A percentile compares a stretch with the other conserved stretches of the same genome.
These are phyloP conservation scores for Lapara coniferarum DNA, from an alignment of 2,888 invertebrate genomes.

Conservation along the genomic window DNA sequence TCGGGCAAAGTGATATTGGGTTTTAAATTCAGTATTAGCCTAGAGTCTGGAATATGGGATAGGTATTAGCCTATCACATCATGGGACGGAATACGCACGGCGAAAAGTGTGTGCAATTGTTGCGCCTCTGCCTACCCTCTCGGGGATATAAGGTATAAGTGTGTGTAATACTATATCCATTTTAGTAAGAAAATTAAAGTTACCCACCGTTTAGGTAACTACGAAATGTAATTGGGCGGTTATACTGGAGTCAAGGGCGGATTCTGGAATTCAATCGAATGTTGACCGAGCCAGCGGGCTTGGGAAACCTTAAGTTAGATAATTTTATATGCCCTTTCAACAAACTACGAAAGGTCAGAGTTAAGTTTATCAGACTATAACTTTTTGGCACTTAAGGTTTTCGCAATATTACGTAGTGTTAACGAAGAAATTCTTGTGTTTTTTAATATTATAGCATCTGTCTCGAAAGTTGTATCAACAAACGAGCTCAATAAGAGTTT, in stretches of 20 bases:
- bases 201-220: constrained; percentile 5
- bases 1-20: too few relatives aligned
- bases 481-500: too few relatives aligned
- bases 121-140: too few relatives aligned
- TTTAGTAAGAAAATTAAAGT: neutral
- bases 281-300: constrained; percentile 16
- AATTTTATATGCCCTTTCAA: constrained; percentile 12
- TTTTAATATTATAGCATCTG: too few relatives aligned
- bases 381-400: neutral
- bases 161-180: neutral
- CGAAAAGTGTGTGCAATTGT: too few relatives aligned
- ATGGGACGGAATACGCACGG: too few relatives aligned
- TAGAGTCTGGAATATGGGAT: too few relatives aligned
- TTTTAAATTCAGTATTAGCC: too few relatives aligned
- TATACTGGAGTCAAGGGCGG: constrained; percentile 23
- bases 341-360: neutral
- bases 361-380: neutral
- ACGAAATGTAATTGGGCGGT: constrained; percentile 1
- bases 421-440: too few relatives aligned
- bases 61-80: too few relatives aligned
- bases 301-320: constrained; percentile 7
- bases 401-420: neutral
- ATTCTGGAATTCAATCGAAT: constrained; percentile 17
- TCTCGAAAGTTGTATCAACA: too few relatives aligned
- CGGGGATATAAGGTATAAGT: too few relatives aligned